Evolutionary conservation across 1,140 invertebrate genomes (phyloP).

Genomic region (Musca vetustissima): DNA sequence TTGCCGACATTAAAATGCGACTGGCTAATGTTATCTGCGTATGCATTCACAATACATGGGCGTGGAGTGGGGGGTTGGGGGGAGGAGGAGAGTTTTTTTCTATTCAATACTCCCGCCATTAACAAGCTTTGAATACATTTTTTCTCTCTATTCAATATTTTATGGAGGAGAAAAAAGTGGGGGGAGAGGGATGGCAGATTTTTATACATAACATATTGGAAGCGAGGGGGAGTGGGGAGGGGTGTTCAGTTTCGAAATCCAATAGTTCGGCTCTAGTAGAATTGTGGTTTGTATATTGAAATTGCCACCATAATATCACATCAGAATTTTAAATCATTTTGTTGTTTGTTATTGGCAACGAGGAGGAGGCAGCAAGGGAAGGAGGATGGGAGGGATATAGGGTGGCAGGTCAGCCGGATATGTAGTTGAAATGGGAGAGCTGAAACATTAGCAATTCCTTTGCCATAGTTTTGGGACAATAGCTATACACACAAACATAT

Average conservation of each 20-base stretch:
- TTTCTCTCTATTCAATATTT: background rate
- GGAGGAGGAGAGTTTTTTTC: background rate
- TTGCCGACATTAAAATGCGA: constrained; percentile 8
- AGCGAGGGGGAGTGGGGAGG: background rate
- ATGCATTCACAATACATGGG: background rate
- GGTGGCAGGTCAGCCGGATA: background rate
- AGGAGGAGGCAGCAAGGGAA: background rate
- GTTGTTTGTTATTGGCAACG: background rate
- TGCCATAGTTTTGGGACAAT: too few species aligned
- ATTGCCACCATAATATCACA: constrained; percentile 19
- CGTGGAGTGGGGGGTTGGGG: background rate
- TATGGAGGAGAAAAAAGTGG: background rate
- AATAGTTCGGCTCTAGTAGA: background rate
- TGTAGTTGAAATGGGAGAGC: too few species aligned
- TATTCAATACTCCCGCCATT: too few species aligned
- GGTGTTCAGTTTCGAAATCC: too few species aligned
- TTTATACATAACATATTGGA: background rate
- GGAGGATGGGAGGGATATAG: background rate
- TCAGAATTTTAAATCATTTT: constrained; percentile 19
- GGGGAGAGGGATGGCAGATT: too few species aligned
- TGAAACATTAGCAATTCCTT: too few species aligned
- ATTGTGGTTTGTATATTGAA: constrained; percentile 21
- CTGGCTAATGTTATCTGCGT: constrained; percentile 14
- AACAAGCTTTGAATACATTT: too few species aligned
- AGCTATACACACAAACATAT: constrained; percentile 10